These are phyloP conservation scores for Petrocephalus microphthalmus DNA, from an alignment of 2,113 vertebrate genomes.

Conservation along the genomic window DNA sequence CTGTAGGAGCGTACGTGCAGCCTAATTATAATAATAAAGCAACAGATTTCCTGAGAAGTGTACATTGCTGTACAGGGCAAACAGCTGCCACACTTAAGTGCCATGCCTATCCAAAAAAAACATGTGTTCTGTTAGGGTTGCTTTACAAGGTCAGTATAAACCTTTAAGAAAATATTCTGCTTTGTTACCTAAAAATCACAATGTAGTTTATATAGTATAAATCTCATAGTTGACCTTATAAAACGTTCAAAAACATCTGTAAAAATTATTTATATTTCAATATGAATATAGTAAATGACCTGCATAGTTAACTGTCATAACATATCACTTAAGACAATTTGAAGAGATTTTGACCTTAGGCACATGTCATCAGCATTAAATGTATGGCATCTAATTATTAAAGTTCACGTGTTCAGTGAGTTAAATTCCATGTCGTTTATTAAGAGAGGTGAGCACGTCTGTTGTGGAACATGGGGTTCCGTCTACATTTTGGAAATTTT, in stretches of 20 bases:
- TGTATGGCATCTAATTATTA: not conserved
- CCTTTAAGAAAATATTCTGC: not conserved
- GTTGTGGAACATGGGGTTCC: not conserved
- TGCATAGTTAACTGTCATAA: not conserved
- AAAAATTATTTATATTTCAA: conserved; percentile 3
- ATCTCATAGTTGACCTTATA: not conserved
- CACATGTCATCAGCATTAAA: not conserved
- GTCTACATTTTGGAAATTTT: conserved; percentile 48
- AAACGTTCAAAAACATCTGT: not conserved
- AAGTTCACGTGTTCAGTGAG: not conserved
- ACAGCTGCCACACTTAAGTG: not conserved
- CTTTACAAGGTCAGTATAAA: not conserved
- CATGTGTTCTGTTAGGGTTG: not conserved
- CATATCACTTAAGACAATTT: not conserved
- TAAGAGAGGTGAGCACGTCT: not conserved
- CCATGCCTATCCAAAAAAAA: not conserved
- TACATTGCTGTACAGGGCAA: not conserved
- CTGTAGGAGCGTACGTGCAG: not conserved
- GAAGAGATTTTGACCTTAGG: not conserved
- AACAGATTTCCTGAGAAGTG: not conserved
- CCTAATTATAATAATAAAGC: not conserved
- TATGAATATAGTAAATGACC: not conserved
- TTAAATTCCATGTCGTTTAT: not conserved
- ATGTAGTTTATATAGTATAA: not conserved
- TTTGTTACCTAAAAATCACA: not conserved